phyloP scores from a whole-genome alignment of 2,888 invertebrate genomes.

The Acronicta psi region DNA sequence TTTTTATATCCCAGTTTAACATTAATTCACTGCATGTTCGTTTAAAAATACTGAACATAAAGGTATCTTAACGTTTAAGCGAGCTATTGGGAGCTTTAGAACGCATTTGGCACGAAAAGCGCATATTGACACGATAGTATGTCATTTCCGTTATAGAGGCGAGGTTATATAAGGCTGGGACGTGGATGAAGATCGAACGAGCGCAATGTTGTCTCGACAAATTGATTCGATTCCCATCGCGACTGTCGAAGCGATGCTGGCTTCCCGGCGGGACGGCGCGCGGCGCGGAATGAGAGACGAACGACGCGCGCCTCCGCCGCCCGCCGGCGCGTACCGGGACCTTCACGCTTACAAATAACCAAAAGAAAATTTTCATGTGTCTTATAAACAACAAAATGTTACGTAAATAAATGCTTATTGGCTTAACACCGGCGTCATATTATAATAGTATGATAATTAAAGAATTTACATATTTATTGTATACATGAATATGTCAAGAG shows the following conservation, averaged over 20 bases:
- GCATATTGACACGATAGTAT: slow-evolving; percentile 44
- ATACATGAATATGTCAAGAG: no score
- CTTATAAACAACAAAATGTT: no score
- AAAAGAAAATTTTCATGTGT: no score
- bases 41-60: slow-evolving; percentile 36
- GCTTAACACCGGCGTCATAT: no score
- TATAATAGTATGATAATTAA: no score
- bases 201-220: slow-evolving; percentile 78
- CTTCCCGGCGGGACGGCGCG: slow-evolving; percentile 56
- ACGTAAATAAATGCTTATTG: no score
- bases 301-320: slow-evolving; percentile 25
- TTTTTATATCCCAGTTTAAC: slow-evolving; percentile 69
- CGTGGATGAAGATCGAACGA: slow-evolving; percentile 69
- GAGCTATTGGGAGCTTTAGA: slow-evolving; percentile 55
- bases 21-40: slow-evolving; percentile 44
- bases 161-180: slow-evolving; percentile 64
- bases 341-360: slow-evolving; percentile 52
- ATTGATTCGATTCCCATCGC: slow-evolving; percentile 82
- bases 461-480: no score
- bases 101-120: slow-evolving; percentile 50
- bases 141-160: slow-evolving; percentile 39
- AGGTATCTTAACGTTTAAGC: slow-evolving; percentile 35
- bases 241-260: slow-evolving; percentile 66
- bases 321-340: slow-evolving; percentile 42
- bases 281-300: slow-evolving; percentile 41